phyloP scores from a whole-genome alignment of 2,113 vertebrate genomes.

The Plecturocebus donacophilus region DNA sequence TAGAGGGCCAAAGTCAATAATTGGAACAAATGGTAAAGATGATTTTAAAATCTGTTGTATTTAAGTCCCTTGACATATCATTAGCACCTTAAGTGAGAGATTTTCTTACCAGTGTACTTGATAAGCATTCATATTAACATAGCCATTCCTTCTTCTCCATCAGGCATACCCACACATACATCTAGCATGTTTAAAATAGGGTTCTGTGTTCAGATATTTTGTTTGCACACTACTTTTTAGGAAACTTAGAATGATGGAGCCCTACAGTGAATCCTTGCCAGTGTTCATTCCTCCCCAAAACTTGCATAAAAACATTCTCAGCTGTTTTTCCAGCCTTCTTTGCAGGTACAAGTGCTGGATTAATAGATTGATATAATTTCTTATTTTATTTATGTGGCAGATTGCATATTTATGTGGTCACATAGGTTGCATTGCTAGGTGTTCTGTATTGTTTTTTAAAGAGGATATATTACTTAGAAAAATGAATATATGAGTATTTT shows the following conservation, averaged over 20 bases:
- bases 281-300: not conserved
- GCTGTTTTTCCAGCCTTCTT: not conserved
- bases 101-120: not conserved
- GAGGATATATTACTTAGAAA: not conserved
- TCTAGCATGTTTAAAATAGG: not conserved
- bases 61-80: conserved; percentile 25
- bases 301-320: not conserved
- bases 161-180: accelerated
- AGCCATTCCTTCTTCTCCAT: accelerated
- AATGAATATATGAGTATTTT: not conserved
- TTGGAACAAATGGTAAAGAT: not conserved
- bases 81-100: not conserved
- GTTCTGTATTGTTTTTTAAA: conserved; percentile 32
- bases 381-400: not conserved
- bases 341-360: not conserved
- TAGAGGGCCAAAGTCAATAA: not conserved
- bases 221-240: not conserved
- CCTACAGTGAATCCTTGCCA: not conserved
- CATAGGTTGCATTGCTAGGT: not conserved
- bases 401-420: not conserved
- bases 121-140: not conserved
- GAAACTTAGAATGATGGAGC: not conserved
- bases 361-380: not conserved
- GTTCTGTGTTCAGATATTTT: not conserved
- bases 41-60: not conserved